Base-by-base conservation (phyloP, 2,888 invertebrate genomes). In the Drosophila affinis region DNA sequence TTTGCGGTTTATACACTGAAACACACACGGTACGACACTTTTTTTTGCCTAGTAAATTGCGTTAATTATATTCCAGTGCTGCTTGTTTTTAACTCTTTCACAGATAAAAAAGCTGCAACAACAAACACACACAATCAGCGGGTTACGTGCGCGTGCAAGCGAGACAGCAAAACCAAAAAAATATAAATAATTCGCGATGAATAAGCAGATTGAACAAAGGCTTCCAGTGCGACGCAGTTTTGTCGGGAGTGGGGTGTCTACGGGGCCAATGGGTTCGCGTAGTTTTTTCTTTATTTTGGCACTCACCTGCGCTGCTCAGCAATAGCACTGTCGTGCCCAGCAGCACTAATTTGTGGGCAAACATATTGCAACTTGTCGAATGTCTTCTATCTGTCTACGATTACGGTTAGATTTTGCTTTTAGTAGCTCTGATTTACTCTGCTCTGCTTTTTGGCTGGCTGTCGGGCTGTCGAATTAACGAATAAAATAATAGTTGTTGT, bases 171-270 rank as follows among this genome's bases (percentile, higher is more conserved):
- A 57, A 39, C 32, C 45, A 60, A 62, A 73, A 70, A 70, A 74
- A 62, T 65, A 65, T 53, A 74, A 74, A 74, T 75, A 72, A 79
- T 78, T 78, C 61, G 78, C 78, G 74, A 83, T 86, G 86, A 83
- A 83, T 79, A 73, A 71, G 79, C 81, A 68, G 72, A 73, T 70
- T 78, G 72, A 87, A 83, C 87, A 87, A 83, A 83, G 84, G 76
- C 65, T 58, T 53, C 34, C 53, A 53, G 55, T 70, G 68, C 76
- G 65, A 55, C 63, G 69, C 53, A 71, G 65, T 79, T 69, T 60
- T 60, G 55, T 49, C 47, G 52, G 24, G 29, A 27, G 18, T 53
- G n/a, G 17, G 10, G 44, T 48, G 24, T 34, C 32, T 47, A 47
- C 27, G 27, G 27, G 27, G 27, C 27, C 27, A 7, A 9, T 27